Percentiles rank a stretch among this genome's conserved stretches.
Conservation (phyloP, 2,113 vertebrate genomes). For the Falcunculus frontatus region DNA sequence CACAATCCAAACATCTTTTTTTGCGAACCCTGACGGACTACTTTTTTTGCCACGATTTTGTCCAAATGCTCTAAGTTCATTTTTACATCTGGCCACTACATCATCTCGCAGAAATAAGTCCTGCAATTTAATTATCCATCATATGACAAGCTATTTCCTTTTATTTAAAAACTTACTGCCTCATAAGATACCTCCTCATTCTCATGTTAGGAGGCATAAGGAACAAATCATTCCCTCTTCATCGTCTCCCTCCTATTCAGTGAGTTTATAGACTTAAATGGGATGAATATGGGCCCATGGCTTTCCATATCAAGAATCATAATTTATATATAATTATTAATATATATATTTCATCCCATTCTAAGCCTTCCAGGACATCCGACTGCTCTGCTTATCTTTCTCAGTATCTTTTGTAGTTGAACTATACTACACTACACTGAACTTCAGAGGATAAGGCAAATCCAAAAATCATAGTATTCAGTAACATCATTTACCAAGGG, state of each 20-base stretch:
- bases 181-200: background rate
- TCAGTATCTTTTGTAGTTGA: background rate
- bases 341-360: background rate
- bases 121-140: background rate
- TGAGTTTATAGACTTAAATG: background rate
- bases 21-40: too few relatives aligned
- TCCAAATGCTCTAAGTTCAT: background rate
- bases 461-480: background rate
- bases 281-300: background rate
- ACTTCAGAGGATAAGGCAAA: background rate
- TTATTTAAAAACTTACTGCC: background rate
- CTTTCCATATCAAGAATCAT: background rate
- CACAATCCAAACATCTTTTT: background rate
- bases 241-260: background rate
- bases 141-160: background rate
- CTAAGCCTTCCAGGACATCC: background rate
- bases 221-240: conserved; percentile 6
- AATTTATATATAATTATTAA: background rate
- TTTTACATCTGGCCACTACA: background rate
- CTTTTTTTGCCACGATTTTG: background rate
- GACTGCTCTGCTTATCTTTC: background rate
- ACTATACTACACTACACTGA: background rate
- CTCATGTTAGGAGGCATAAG: background rate
- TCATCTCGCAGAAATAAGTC: background rate
- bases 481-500: background rate